Base-by-base conservation (phyloP, 1,140 invertebrate genomes). In the Drosophila sproati region DNA sequence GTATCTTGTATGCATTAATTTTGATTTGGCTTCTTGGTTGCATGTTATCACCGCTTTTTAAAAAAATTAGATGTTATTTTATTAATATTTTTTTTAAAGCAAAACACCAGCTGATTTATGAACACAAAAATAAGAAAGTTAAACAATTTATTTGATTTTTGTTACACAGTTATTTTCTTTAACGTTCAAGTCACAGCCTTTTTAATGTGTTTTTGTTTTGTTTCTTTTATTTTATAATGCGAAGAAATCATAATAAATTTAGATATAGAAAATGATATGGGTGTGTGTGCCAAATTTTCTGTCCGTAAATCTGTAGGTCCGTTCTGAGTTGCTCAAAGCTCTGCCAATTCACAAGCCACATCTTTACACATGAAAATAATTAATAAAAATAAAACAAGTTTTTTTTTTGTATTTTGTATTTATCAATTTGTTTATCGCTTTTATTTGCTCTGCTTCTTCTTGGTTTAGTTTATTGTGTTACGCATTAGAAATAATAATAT, bases 21-120 rank as follows among this genome's bases (percentile, higher is more conserved):
- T 90, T 90, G 87, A 90, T 90, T 90, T 91, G 82, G 87, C 82
- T 90, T 89, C 61, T 74, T 89, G 68, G 69, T 90, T 81, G 56
- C 78, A 78, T 60, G 69, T 73, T 89, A 85, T 90, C 86, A 90
- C 80, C 81, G 81, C 78, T 75, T 77, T 79, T 66, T 55, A 63
- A 75, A 90, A 75, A 90, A 85, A 52, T 10, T 80, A 59, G 62
- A 56, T 28, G 54, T 47, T 34, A 50, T 55, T 20, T 37, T 54
- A 47, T 48, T 7, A 28, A 20, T 63, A 41, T 39, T 34, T 4
- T 34, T 4, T 50, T 45, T 48, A 54, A 66, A 78, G 59, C 28
- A 71, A 75, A 81, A 75, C 78, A 71, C 37, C 47, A 57, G n/a
- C 29, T 62, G 43, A 48, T 45, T 29, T 56, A 59, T 4, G 3